Evolutionary conservation across 2,797 vertebrate genomes (phyloP).

Genomic region (Lycodopsis pacificus): DNA sequence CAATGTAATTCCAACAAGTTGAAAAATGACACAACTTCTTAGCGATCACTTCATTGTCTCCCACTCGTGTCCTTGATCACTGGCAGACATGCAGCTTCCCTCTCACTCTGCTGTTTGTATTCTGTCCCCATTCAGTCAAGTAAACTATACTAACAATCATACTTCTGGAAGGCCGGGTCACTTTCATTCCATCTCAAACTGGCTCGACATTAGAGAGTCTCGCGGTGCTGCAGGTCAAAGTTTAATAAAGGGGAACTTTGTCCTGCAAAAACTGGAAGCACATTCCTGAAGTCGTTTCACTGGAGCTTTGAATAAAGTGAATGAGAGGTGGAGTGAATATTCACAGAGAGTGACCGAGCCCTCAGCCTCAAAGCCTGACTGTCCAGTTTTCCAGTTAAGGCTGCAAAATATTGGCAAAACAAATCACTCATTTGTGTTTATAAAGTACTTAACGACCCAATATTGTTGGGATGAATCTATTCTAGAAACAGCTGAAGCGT

Average conservation of each 20-base stretch:
- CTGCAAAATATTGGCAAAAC: not conserved
- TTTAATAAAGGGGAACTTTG: constrained; percentile 13
- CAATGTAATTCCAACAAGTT: not conserved
- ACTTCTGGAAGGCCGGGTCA: not conserved
- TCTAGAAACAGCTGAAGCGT: not conserved
- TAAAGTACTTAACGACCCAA: not conserved
- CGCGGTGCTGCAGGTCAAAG: constrained; percentile 3
- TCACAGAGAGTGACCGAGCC: not conserved
- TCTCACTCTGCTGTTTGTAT: not conserved
- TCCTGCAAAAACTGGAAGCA: not conserved
- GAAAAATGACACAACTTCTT: not conserved
- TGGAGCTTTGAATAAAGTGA: not conserved
- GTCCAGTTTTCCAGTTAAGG: not conserved
- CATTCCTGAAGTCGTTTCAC: not conserved
- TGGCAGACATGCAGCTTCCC: not conserved
- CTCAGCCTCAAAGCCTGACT: not conserved
- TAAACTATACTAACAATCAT: not conserved
- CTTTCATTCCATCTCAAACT: not conserved
- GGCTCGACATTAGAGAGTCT: not conserved
- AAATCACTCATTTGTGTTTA: not conserved
- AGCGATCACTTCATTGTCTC: not conserved
- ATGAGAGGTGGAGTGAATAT: constrained; percentile 6
- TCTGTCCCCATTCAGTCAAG: not conserved
- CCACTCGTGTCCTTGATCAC: not conserved
- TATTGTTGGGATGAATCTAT: not conserved